Conservation (phyloP, 2,113 vertebrate genomes). For the Gobiocypris rarus region DNA sequence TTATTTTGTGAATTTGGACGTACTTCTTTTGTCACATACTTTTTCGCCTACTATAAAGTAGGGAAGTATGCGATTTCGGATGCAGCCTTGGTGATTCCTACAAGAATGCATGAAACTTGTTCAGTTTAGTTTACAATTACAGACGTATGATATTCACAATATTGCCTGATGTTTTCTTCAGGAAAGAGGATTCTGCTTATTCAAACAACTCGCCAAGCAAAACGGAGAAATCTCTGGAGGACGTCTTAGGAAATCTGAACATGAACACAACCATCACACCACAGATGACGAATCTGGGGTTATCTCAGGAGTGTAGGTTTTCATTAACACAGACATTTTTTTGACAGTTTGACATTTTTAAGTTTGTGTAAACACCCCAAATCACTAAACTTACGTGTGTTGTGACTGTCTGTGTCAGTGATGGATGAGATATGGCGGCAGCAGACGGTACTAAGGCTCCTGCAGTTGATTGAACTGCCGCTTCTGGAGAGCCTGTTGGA, state of each 20-base stretch:
- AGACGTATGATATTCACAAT: background rate
- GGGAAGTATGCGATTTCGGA: no score
- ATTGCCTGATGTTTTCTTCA: slow-evolving; percentile 63
- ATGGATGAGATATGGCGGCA: slow-evolving; percentile 94
- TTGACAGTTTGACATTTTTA: background rate
- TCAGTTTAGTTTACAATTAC: background rate
- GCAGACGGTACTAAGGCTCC: slow-evolving; percentile 87
- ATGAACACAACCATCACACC: slow-evolving; percentile 80
- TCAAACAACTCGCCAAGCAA: slow-evolving; percentile 76
- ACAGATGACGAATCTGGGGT: slow-evolving; percentile 78
- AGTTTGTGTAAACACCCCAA: no score
- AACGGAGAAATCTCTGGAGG: slow-evolving; percentile 82
- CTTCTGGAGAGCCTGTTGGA: slow-evolving; percentile 88
- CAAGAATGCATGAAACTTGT: background rate
- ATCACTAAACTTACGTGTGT: background rate
- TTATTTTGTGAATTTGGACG: no score
- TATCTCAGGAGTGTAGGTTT: slow-evolving; percentile 84
- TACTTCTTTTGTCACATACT: no score
- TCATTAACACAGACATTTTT: background rate
- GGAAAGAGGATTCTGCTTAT: slow-evolving; percentile 74
- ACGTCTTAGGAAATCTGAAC: slow-evolving; percentile 89
- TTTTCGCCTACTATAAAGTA: no score
- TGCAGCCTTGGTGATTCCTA: background rate
- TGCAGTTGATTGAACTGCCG: slow-evolving; percentile 94
- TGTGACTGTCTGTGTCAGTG: slow-evolving; percentile 71